A percentile compares a stretch with the other conserved stretches of the same genome.
phyloP scores from a whole-genome alignment of 2,797 vertebrate genomes.

The Lagodon rhomboides region DNA sequence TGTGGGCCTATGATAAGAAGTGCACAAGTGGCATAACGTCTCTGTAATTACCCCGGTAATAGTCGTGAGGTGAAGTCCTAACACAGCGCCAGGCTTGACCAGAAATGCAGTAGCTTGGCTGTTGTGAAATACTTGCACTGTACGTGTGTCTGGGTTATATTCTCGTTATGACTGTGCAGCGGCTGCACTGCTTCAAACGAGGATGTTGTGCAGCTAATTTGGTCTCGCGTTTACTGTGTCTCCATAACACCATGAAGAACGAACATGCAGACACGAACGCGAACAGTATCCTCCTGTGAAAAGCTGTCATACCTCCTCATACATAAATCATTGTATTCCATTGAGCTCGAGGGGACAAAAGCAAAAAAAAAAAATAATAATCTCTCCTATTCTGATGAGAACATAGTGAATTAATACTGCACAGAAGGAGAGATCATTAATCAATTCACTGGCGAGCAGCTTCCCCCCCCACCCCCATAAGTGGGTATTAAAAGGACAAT shows the following conservation, averaged over 20 bases:
- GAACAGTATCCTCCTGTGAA: constrained; percentile 3
- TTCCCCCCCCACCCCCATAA: not conserved
- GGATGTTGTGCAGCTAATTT: constrained; percentile 29
- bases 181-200: constrained; percentile 24
- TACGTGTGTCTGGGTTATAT: constrained; percentile 12
- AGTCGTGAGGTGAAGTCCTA: constrained; percentile 46
- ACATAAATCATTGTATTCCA: constrained; percentile 18
- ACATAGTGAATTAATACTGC: constrained; percentile 33
- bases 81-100: constrained; percentile 11
- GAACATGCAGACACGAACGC: not conserved
- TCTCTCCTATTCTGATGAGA: constrained; percentile 14
- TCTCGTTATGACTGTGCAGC: constrained; percentile 50
- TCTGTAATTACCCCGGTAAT: constrained; percentile 56
- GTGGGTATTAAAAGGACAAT: constrained; percentile 30
- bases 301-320: constrained; percentile 26
- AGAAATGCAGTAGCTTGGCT: constrained; percentile 28
- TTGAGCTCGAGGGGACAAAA: constrained; percentile 14
- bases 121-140: constrained; percentile 43
- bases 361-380: not conserved
- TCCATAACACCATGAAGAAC: constrained; percentile 12
- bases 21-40: constrained; percentile 46
- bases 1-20: constrained; percentile 55
- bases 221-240: constrained; percentile 39
- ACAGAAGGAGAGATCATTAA: constrained; percentile 19
- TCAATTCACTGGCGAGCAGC: constrained; percentile 17